Percentiles rank a stretch among this genome's conserved stretches.
phyloP scores from a whole-genome alignment of 2,888 invertebrate genomes.

The Timandra comae region DNA sequence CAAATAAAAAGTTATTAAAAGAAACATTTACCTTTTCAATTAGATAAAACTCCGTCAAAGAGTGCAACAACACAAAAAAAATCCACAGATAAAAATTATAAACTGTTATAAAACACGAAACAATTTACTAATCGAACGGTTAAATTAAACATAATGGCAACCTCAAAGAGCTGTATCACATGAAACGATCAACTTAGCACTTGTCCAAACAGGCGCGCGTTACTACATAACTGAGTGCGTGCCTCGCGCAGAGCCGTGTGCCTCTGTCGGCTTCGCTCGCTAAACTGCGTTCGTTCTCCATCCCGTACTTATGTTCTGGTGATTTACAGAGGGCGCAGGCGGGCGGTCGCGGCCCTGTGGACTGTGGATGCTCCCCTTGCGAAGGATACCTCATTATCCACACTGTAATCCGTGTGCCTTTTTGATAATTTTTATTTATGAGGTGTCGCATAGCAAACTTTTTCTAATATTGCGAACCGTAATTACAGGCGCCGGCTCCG shows the following conservation, averaged over 20 bases:
- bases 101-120: constrained; percentile 53
- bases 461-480: not conserved
- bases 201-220: constrained; percentile 64
- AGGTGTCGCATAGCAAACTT: constrained; percentile 29
- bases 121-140: constrained; percentile 63
- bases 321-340: constrained; percentile 56
- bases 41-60: constrained; percentile 39
- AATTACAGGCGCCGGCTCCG: too few relatives aligned
- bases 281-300: constrained; percentile 57
- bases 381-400: constrained; percentile 74
- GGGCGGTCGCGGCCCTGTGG: constrained; percentile 45
- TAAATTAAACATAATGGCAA: constrained; percentile 70
- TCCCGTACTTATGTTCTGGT: constrained; percentile 55
- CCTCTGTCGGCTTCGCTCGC: constrained; percentile 56
- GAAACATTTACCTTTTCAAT: constrained; percentile 37
- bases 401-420: constrained; percentile 69
- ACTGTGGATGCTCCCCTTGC: constrained; percentile 57
- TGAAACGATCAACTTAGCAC: constrained; percentile 74
- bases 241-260: constrained; percentile 36
- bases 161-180: constrained; percentile 66
- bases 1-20: constrained; percentile 12
- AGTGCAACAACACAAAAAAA: constrained; percentile 33
- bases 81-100: constrained; percentile 35
- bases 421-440: constrained; percentile 68
- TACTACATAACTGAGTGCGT: constrained; percentile 49